These are phyloP conservation scores for Aphaenogaster floridana DNA, from an alignment of 1,140 invertebrate species.

Conservation along the genomic window DNA sequence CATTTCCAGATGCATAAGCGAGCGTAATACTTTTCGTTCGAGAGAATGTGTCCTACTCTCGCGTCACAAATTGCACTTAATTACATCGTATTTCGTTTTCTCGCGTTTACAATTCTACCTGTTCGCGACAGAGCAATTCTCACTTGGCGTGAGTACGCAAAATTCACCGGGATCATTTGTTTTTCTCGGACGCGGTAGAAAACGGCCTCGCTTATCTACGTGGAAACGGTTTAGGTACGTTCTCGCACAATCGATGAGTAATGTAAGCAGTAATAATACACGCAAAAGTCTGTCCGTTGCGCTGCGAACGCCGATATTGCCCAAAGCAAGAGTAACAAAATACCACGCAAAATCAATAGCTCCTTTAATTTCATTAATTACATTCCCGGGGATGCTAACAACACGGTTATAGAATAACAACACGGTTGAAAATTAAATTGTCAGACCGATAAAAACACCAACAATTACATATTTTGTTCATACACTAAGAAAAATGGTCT, in stretches of 20 bases:
- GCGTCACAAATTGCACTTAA: constrained; percentile 30
- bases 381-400: not conserved
- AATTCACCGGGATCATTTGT: not conserved
- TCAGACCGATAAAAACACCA: not conserved
- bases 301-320: constrained; percentile 44
- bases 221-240: constrained; percentile 42
- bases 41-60: not conserved
- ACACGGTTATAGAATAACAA: not conserved
- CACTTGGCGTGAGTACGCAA: not conserved
- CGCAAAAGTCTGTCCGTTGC: constrained; percentile 32
- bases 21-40: constrained; percentile 28
- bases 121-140: constrained; percentile 6
- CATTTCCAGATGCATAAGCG: constrained; percentile 56
- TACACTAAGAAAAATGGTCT: too few species aligned
- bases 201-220: constrained; percentile 52
- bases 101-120: not conserved
- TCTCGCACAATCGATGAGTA: constrained; percentile 41
- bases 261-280: constrained; percentile 37
- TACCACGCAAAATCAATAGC: not conserved
- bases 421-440: not conserved
- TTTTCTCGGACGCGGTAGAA: constrained; percentile 6
- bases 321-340: constrained; percentile 12
- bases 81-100: constrained; percentile 9
- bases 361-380: not conserved
- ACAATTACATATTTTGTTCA: not conserved